Evolutionary conservation across 2,888 invertebrate genomes (phyloP).

Genomic region (Drosophila demipolita): DNA sequence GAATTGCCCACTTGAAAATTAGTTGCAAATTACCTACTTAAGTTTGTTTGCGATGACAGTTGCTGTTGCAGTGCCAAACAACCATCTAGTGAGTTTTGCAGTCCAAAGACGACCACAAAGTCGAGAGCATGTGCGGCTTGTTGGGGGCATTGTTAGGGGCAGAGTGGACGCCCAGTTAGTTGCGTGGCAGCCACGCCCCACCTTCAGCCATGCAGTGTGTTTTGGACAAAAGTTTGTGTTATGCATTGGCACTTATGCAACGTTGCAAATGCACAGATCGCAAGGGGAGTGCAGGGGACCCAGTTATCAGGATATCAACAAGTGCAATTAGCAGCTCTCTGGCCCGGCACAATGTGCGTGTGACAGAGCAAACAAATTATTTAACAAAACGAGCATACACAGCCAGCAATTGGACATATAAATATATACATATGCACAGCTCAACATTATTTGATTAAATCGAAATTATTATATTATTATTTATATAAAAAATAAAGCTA

Average conservation of each 20-base stretch:
- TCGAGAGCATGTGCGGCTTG: slow-evolving; percentile 66
- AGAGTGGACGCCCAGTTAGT: slow-evolving; percentile 42
- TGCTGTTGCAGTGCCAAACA: slow-evolving; percentile 21
- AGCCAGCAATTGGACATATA: slow-evolving; percentile 29
- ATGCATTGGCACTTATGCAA: slow-evolving; percentile 74
- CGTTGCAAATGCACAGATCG: slow-evolving; percentile 18
- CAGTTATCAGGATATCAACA: slow-evolving; percentile 77
- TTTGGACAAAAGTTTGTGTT: slow-evolving; percentile 71
- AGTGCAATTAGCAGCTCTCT: slow-evolving; percentile 76
- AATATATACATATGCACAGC: not conserved
- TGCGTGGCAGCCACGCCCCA: slow-evolving; percentile 70
- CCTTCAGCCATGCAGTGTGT: slow-evolving; percentile 33
- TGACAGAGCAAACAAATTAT: slow-evolving; percentile 78
- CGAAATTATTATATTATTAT: not conserved
- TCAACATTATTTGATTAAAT: not conserved
- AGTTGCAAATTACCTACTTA: slow-evolving; percentile 81
- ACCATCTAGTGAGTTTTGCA: slow-evolving; percentile 18
- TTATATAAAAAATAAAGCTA: not conserved
- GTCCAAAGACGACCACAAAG: slow-evolving; percentile 40
- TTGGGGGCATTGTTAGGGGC: slow-evolving; percentile 55
- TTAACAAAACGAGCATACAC: slow-evolving; percentile 67
- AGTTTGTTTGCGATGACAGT: slow-evolving; percentile 69
- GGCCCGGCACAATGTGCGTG: slow-evolving; percentile 70
- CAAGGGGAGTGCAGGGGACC: slow-evolving; percentile 37
- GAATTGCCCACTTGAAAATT: slow-evolving; percentile 72